phyloP scores from a whole-genome alignment of 2,113 vertebrate species.

The Perognathus longimembris region DNA sequence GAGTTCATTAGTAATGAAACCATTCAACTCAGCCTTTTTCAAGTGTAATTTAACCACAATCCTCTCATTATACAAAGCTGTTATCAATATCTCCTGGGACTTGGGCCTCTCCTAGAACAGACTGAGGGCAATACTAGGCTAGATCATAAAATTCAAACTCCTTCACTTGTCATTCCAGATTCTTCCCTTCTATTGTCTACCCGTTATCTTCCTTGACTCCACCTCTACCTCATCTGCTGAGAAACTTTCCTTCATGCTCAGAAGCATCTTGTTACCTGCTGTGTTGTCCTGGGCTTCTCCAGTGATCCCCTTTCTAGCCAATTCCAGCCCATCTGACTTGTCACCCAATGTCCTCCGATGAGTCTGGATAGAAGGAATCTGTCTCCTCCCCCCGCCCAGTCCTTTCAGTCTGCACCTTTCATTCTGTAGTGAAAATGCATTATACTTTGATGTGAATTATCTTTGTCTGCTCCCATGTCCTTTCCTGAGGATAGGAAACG shows the following conservation, averaged over 20 bases:
- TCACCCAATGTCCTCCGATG: background rate
- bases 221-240: background rate
- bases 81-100: conserved; percentile 6
- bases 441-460: background rate
- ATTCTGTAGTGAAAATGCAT: background rate
- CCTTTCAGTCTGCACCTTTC: background rate
- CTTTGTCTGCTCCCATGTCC: background rate
- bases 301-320: accelerated
- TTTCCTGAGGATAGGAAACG: background rate
- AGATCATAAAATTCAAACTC: background rate
- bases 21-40: conserved; percentile 10
- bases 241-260: background rate
- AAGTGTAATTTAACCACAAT: background rate
- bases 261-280: background rate
- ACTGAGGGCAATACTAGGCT: background rate
- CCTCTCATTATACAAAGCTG: background rate
- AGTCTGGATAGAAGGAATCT: background rate
- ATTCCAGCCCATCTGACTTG: too few species aligned
- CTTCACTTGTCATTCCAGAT: conserved; percentile 25
- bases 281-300: background rate
- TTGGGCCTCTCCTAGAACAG: background rate
- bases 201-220: background rate
- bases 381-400: accelerated
- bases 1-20: background rate
- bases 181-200: background rate